Evolutionary conservation across 2,888 invertebrate species (phyloP), one percentile per base, ranked within the genome.

Genomic region (Lordiphosa andalusiaca): DNA sequence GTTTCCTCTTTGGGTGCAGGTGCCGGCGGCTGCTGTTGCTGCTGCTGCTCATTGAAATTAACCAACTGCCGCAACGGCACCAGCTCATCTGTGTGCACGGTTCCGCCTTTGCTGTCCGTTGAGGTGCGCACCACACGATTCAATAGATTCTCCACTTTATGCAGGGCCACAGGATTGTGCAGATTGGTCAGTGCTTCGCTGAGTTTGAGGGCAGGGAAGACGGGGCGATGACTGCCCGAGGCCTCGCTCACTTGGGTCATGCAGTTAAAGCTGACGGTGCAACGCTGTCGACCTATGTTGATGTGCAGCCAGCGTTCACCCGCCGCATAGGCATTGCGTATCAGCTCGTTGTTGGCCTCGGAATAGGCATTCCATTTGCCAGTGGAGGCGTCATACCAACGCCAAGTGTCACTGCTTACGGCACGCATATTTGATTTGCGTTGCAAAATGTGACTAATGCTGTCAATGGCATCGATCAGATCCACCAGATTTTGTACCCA

Each of bases 191-290:
- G 72, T 6, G 74, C 65, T 42, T 86, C 88, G 33, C 84, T 87
- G 0, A 86, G 89, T 64, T 91, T 90, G 3, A 93, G 88, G 0
- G 91, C 92, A 88, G 95, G 92, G 73, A 94, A 93, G 19, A 96
- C 93, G 0, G 95, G 95, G 48, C 95, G 91, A 73, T 94, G 92
- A 75, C 94, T 95, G n/a, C 94, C 94, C 23, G 94, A 95, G 71
- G 95, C 95, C 85, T 95, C 95, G 87, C 95, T 96, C 61, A 94
- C 93, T 90, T 95, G 95, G 0, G 94, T 92, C 95, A 96, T 95
- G 53, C 93, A 93, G 33, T 92, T 92, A 82, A 96, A 95, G 53
- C 94, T 94, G 3, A 95, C 93, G 0, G 93, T 92, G 85, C 96
- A 96, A 36, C 94, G 91, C 70, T 95, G 91, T 3, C 95, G 90